These are phyloP conservation scores for Lucinisca nassula DNA, from an alignment of 2,888 invertebrate genomes.

Conservation along the genomic window DNA sequence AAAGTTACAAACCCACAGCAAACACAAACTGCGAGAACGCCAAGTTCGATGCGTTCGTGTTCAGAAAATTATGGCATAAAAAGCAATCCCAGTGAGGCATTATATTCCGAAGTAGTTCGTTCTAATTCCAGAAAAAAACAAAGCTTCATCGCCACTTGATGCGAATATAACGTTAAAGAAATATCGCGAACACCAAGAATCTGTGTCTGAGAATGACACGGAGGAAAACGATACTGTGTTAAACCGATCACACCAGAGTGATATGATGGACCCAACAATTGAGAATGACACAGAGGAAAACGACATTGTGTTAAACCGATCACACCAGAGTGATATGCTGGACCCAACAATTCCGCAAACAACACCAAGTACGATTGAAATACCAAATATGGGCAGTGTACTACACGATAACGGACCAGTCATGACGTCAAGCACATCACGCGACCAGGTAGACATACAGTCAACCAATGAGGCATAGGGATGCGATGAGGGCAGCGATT, in stretches of 20 bases:
- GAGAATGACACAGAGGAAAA: too few species aligned
- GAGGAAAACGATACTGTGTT: background rate
- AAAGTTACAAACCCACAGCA: too few species aligned
- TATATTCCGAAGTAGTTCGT: too few species aligned
- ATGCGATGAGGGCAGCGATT: background rate
- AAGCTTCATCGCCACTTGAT: background rate
- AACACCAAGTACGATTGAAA: background rate
- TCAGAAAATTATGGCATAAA: too few species aligned
- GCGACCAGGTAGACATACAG: background rate
- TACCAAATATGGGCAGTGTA: background rate
- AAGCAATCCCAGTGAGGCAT: too few species aligned
- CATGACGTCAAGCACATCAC: background rate
- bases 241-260: background rate
- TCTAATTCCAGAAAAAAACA: background rate
- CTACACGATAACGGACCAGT: background rate
- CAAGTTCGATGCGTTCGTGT: too few species aligned
- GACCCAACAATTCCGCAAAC: background rate
- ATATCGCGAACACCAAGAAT: background rate
- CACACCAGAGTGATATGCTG: too few species aligned
- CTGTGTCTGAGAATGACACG: background rate
- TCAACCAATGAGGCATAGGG: background rate
- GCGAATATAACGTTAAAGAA: background rate
- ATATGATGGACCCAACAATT: too few species aligned
- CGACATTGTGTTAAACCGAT: too few species aligned
- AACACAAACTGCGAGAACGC: too few species aligned